Evolutionary conservation across 2,888 invertebrate species (phyloP), one percentile per base, ranked within the genome.

Genomic region (Agriopis marginaria): DNA sequence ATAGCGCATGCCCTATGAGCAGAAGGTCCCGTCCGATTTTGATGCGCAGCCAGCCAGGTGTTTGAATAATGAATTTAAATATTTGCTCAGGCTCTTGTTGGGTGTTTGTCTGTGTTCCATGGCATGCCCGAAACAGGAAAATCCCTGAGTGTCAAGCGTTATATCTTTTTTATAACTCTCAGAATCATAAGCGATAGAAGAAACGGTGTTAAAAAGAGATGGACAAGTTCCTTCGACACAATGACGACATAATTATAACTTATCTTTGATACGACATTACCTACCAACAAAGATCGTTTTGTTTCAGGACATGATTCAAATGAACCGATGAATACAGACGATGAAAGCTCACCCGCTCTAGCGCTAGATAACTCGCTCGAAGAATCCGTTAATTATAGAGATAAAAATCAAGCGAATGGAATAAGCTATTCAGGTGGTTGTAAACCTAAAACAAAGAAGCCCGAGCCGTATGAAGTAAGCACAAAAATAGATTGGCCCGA

Each of bases 371-470:
- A 45, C 44, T 51, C 17, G 17, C 14, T 14, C 14, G 53, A 40
- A 17, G 32, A 39, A 56, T 54, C 44, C 11, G 32, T 14, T 39
- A 55, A 63, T 63, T 54, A 61, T n/a, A 55, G 60, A 1, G 63
- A 63, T 6, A 68, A 44, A 39, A 64, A 32, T 42, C 11, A 17
- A 51, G 44, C 55, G 7, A 23, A 14, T 0, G 51, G 47, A 32
- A 49, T 45, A 14, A 44, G 3, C 17, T 11, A 17, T 39, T 47
- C 62, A 39, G 47, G 56, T 56, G 11, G 42, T 44, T 14, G 39
- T 42, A 61, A 64, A 12, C 55, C 60, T 6, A 65, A 65, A 45
- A 50, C 50, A 42, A 70, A 50, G 61, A 76, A 76, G 44, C 50
- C 64, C 51, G 45, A 49, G 45, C 62, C 61, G 7, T 39, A 65